Conservation (phyloP, 35 echinoderm and acorn worm species). For the Lytechinus variegatus region DNA sequence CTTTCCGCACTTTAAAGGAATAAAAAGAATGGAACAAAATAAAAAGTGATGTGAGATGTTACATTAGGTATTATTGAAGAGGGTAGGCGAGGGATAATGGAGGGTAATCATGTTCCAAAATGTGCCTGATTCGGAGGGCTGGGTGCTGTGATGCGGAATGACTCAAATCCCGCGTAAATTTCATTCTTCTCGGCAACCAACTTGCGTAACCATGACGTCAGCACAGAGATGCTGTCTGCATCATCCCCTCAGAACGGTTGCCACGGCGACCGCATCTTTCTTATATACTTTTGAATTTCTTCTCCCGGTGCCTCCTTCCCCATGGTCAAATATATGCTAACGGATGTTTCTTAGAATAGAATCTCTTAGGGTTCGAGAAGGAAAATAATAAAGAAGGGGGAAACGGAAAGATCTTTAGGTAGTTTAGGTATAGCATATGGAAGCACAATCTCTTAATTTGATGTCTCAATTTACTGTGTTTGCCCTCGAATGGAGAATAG, state of each 20-base stretch:
- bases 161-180: neutral
- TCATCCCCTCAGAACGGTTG: neutral
- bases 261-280: constrained; percentile 19
- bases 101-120: neutral
- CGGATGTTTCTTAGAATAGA: constrained; percentile 3
- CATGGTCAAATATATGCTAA: constrained; percentile 13
- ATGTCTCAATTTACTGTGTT: neutral
- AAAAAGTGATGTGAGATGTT: neutral
- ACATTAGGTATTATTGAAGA: neutral
- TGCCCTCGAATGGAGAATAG: neutral
- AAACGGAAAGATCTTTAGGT: neutral
- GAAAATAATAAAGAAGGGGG: neutral
- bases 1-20: neutral
- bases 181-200: neutral
- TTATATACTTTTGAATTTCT: neutral
- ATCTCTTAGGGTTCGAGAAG: neutral
- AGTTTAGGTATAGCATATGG: neutral
- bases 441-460: neutral
- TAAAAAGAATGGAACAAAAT: neutral
- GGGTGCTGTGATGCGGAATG: neutral
- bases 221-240: neutral
- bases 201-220: constrained; percentile 42
- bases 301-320: neutral
- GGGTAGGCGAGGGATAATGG: neutral
- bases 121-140: neutral